These are phyloP conservation scores for Palloptera scutellata DNA, from an alignment of 2,888 invertebrate genomes.

Conservation along the genomic window DNA sequence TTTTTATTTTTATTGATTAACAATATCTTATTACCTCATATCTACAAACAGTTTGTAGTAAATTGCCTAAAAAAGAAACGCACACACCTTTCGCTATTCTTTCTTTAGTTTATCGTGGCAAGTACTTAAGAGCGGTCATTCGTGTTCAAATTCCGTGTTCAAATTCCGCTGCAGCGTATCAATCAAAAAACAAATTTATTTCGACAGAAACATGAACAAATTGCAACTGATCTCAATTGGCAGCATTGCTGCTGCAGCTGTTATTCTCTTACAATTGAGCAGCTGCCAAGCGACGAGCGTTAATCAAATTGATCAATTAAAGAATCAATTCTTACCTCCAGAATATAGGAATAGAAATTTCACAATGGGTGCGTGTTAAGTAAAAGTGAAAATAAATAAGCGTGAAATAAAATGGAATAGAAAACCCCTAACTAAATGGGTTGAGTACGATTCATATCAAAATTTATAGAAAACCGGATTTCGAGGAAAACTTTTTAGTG, in stretches of 20 bases:
- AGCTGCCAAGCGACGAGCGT: slow-evolving; percentile 33
- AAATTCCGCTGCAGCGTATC: background rate
- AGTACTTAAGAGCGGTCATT: background rate
- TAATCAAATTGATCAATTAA: slow-evolving; percentile 49
- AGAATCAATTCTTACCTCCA: slow-evolving; percentile 53
- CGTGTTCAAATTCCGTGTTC: background rate
- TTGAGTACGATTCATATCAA: no score
- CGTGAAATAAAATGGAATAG: no score
- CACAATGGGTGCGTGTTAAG: slow-evolving; percentile 51
- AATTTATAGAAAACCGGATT: no score
- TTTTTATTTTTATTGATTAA: no score
- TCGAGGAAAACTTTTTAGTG: no score
- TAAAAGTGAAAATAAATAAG: background rate
- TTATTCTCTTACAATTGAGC: slow-evolving; percentile 36
- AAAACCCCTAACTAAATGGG: no score
- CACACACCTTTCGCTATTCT: background rate
- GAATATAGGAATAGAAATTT: slow-evolving; percentile 55
- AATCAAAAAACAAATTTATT: no score
- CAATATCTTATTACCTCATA: no score
- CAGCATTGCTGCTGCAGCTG: slow-evolving; percentile 41
- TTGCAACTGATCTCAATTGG: slow-evolving; percentile 40
- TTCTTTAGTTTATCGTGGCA: background rate
- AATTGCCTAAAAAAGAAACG: no score
- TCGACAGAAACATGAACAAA: slow-evolving; percentile 30
- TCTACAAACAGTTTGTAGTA: no score